A percentile compares a stretch with the other conserved stretches of the same genome.
Conservation (phyloP, 2,113 vertebrate genomes). For the Stegostoma tigrinum region DNA sequence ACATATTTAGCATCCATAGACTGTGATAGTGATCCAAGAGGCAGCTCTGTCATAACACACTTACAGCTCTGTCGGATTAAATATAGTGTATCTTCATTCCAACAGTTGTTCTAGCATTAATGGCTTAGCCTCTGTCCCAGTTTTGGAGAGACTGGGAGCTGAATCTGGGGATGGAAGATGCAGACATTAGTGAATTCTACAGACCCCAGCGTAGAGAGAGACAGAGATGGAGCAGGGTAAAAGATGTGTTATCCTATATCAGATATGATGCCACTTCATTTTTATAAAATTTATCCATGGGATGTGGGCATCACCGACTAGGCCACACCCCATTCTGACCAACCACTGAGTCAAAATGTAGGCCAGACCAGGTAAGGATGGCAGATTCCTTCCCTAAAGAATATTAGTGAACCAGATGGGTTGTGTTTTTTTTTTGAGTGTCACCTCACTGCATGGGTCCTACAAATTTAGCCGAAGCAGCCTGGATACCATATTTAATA, state of each 20-base stretch:
- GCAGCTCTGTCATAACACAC: neutral
- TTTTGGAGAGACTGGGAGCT: neutral
- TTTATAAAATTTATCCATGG: no score
- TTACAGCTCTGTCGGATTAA: conserved; percentile 5
- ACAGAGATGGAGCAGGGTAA: neutral
- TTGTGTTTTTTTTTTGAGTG: neutral
- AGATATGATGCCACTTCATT: neutral
- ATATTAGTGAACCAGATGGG: no score
- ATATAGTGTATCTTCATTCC: neutral
- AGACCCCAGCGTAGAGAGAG: neutral
- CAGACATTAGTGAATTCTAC: neutral
- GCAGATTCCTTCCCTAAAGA: no score
- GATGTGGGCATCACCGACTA: no score
- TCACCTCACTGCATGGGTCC: neutral
- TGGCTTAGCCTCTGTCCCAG: neutral
- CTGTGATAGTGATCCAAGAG: neutral
- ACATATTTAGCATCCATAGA: neutral
- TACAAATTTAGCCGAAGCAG: neutral
- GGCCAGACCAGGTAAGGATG: no score
- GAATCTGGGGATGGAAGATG: neutral
- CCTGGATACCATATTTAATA: neutral
- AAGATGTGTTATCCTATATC: neutral
- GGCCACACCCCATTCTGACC: no score
- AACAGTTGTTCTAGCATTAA: neutral
- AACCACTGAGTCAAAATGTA: no score